A percentile compares a stretch with the other conserved stretches of the same genome.
These are phyloP conservation scores for Limnothrissa miodon DNA, from an alignment of 2,113 vertebrate species.

Conservation along the genomic window DNA sequence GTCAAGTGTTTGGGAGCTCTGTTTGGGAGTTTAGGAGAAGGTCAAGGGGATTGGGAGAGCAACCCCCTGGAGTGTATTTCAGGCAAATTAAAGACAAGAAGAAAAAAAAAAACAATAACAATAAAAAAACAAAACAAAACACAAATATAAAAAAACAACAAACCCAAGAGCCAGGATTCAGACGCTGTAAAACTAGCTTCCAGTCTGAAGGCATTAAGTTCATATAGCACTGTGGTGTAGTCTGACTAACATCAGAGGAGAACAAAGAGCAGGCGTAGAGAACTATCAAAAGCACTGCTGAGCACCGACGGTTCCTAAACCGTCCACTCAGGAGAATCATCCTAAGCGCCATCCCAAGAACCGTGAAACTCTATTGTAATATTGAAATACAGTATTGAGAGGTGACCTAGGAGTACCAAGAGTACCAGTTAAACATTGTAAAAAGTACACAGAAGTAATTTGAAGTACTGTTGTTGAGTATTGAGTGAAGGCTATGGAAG, in stretches of 20 bases:
- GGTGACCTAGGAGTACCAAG: not conserved
- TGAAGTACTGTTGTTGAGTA: not conserved
- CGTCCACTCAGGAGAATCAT: not conserved
- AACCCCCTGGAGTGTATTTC: not conserved
- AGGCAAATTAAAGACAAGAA: not conserved
- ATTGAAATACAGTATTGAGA: not conserved
- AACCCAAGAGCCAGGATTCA: not conserved
- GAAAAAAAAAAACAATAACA: not conserved
- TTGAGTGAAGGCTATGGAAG: constrained; percentile 24
- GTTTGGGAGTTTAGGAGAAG: not conserved
- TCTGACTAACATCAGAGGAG: not conserved
- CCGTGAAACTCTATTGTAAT: not conserved
- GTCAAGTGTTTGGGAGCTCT: not conserved
- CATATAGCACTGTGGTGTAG: not conserved
- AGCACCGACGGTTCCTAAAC: not conserved
- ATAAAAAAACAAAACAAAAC: not conserved
- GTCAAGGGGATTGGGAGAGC: not conserved
- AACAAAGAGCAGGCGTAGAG: constrained; percentile 10
- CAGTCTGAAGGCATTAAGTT: constrained; percentile 27
- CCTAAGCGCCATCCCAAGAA: constrained; percentile 1
- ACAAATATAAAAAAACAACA: not conserved
- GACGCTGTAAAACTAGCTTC: constrained; percentile 9
- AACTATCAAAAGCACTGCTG: constrained; percentile 29
- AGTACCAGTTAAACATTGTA: not conserved
- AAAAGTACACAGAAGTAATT: constrained; percentile 7